Percentiles rank a stretch among this genome's conserved stretches.
Conservation (phyloP, 2,888 invertebrate genomes). For the Acleris laterana region DNA sequence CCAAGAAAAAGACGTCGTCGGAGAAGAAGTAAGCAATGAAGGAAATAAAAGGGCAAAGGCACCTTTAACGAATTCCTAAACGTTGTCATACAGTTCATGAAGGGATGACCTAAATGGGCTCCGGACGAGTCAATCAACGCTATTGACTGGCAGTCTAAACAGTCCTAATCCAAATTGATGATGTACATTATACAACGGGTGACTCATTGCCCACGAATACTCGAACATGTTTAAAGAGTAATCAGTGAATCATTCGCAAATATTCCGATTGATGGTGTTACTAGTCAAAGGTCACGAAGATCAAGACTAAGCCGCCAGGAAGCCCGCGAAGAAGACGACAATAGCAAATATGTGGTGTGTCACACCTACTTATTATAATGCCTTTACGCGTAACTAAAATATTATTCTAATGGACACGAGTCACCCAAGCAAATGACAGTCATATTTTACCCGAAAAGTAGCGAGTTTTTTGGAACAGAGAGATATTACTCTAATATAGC, state of each 20-base stretch:
- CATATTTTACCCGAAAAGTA: not conserved
- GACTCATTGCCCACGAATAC: constrained; percentile 38
- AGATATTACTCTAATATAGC: not conserved
- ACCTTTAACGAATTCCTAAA: not conserved
- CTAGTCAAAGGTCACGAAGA: constrained; percentile 59
- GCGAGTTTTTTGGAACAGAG: not conserved
- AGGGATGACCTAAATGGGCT: constrained; percentile 24
- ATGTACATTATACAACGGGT: constrained; percentile 34
- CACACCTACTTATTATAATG: constrained; percentile 6
- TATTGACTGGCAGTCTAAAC: constrained; percentile 34
- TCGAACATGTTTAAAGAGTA: constrained; percentile 35
- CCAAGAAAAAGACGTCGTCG: too few relatives aligned
- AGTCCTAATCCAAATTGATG: constrained; percentile 37
- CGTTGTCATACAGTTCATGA: not conserved
- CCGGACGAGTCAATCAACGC: constrained; percentile 28
- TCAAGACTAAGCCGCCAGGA: constrained; percentile 52
- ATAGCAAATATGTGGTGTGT: constrained; percentile 29
- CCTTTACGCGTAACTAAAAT: too few relatives aligned
- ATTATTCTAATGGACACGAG: not conserved
- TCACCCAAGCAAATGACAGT: not conserved
- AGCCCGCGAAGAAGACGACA: constrained; percentile 12
- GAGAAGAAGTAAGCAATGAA: too few relatives aligned
- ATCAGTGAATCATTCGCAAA: constrained; percentile 52
- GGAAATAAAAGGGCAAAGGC: too few relatives aligned
- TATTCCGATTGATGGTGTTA: constrained; percentile 48